Conservation (phyloP, 1,140 invertebrate genomes). For the Drosophila baimaii region DNA sequence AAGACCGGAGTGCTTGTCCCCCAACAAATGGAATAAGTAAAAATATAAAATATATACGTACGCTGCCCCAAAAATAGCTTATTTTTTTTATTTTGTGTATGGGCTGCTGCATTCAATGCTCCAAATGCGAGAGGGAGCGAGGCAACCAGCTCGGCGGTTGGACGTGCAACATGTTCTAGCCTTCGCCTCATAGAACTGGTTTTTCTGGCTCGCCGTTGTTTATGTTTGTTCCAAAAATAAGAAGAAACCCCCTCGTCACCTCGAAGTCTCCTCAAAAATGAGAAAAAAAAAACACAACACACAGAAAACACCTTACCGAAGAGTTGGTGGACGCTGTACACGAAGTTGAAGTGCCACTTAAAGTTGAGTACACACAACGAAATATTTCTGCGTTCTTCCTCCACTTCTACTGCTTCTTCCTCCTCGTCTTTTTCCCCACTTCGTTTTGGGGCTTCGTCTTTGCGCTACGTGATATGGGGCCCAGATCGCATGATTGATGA, state of each 20-base stretch:
- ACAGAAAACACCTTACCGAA: slow-evolving; percentile 39
- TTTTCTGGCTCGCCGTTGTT: slow-evolving; percentile 61
- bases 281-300: not conserved
- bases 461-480: slow-evolving; percentile 52
- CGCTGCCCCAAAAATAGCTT: slow-evolving; percentile 37
- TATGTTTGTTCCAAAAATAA: slow-evolving; percentile 80
- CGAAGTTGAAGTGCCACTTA: slow-evolving; percentile 60
- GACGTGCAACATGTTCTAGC: slow-evolving; percentile 72
- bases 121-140: slow-evolving; percentile 48
- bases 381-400: slow-evolving; percentile 43
- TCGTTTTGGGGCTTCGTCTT: slow-evolving; percentile 6
- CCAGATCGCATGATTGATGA: slow-evolving; percentile 63
- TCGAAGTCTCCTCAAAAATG: slow-evolving; percentile 8
- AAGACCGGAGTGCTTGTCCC: slow-evolving; percentile 7
- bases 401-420: slow-evolving; percentile 9
- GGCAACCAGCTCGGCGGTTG: slow-evolving; percentile 39
- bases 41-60: slow-evolving; percentile 10
- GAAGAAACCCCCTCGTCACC: slow-evolving; percentile 25
- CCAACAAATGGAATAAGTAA: slow-evolving; percentile 50
- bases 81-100: slow-evolving; percentile 19
- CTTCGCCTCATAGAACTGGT: slow-evolving; percentile 53
- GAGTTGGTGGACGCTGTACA: slow-evolving; percentile 28
- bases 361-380: slow-evolving; percentile 56
- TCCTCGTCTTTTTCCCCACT: not conserved
- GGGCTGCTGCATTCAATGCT: slow-evolving; percentile 53